A percentile compares a stretch with the other conserved stretches of the same genome.
These are phyloP conservation scores for Drosophila parthenogenetica DNA, from an alignment of 2,888 invertebrate genomes.

Conservation along the genomic window DNA sequence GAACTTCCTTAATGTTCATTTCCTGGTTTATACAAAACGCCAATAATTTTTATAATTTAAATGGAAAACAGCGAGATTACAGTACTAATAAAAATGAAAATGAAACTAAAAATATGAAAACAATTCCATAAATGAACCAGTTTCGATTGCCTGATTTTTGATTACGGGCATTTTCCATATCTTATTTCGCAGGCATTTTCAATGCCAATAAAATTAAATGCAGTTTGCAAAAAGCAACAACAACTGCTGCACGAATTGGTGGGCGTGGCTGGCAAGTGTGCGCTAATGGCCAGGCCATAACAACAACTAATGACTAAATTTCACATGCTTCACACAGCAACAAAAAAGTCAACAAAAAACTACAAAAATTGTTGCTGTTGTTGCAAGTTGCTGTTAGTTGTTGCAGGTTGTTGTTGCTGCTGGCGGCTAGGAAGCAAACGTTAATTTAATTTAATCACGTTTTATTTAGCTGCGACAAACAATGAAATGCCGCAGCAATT, in stretches of 20 bases:
- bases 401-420: conserved; percentile 27
- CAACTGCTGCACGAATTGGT: conserved; percentile 48
- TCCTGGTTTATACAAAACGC: conserved; percentile 12
- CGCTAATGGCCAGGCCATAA: conserved; percentile 69
- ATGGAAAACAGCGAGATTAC: conserved; percentile 1
- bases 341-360: conserved; percentile 15
- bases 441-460: conserved; percentile 80
- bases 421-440: conserved; percentile 72
- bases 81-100: not conserved
- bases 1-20: not conserved
- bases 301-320: conserved; percentile 79
- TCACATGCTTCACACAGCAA: conserved; percentile 56
- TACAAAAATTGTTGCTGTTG: conserved; percentile 26
- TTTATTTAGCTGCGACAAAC: conserved; percentile 69
- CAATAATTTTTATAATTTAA: conserved; percentile 6
- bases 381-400: conserved; percentile 11
- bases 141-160: conserved; percentile 41
- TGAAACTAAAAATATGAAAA: conserved; percentile 3
- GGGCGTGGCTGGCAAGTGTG: conserved; percentile 73
- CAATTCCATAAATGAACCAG: conserved; percentile 39
- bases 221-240: conserved; percentile 29
- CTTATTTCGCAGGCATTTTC: conserved; percentile 48
- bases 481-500: conserved; percentile 46
- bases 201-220: conserved; percentile 60
- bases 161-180: conserved; percentile 34